These are phyloP conservation scores for Stictocephala bisonia DNA, from an alignment of 2,888 invertebrate genomes.

Conservation along the genomic window DNA sequence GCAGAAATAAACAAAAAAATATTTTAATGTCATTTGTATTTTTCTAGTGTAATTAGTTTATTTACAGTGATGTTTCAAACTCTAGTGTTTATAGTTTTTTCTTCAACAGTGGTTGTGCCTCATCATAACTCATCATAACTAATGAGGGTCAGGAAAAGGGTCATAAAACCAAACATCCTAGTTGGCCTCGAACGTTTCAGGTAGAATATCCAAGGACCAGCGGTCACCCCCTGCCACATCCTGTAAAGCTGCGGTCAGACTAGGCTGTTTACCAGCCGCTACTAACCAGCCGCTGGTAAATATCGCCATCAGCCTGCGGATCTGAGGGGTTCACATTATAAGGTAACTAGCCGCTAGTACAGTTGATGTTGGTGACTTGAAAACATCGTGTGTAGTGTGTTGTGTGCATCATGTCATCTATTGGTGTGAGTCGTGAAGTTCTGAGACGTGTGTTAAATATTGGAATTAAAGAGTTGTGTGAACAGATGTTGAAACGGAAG, in stretches of 20 bases:
- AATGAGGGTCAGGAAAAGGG: too few species aligned
- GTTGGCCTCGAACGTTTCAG: too few species aligned
- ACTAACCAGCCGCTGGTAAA: slow-evolving; percentile 12
- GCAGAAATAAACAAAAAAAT: too few species aligned
- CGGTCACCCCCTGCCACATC: too few species aligned
- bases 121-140: too few species aligned
- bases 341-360: slow-evolving; percentile 13
- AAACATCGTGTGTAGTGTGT: slow-evolving; percentile 1
- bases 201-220: too few species aligned
- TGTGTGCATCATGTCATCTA: slow-evolving; percentile 15
- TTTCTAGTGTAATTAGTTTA: too few species aligned
- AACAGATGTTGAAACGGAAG: slow-evolving; percentile 31
- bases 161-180: too few species aligned
- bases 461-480: slow-evolving; percentile 27
- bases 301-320: slow-evolving; percentile 21
- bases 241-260: slow-evolving; percentile 21
- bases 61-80: too few species aligned
- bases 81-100: too few species aligned
- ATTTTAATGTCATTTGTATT: too few species aligned
- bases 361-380: slow-evolving; percentile 24
- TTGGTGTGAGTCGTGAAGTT: slow-evolving; percentile 19
- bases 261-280: slow-evolving; percentile 21
- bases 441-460: slow-evolving; percentile 15
- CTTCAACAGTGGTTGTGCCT: too few species aligned
- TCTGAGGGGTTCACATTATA: slow-evolving; percentile 17